Conservation (phyloP, 2,797 vertebrate species). For the Myotis vivesi region DNA sequence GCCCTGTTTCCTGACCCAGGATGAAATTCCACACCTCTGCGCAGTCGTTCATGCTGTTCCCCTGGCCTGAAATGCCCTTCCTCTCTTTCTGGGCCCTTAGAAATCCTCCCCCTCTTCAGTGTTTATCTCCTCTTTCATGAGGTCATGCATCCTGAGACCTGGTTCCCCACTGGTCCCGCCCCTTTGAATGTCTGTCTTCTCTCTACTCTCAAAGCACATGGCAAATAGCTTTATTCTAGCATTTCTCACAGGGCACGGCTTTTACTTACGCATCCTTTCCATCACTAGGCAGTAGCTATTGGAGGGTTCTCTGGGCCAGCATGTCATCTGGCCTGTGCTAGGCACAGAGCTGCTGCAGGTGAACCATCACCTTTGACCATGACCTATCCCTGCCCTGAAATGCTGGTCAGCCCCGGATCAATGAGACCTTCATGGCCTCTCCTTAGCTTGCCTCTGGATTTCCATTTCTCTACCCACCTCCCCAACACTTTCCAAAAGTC, state of each 20-base stretch:
- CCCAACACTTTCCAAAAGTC: background rate
- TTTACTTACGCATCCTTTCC: background rate
- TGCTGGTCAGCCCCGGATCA: background rate
- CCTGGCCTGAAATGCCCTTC: background rate
- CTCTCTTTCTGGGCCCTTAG: background rate
- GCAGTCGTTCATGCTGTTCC: background rate
- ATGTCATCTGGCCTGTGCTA: too few species aligned
- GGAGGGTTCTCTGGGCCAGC: background rate
- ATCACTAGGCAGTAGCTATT: background rate
- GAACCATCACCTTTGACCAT: rapidly evolving
- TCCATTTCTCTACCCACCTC: background rate
- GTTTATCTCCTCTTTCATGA: background rate
- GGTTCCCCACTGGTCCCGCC: background rate
- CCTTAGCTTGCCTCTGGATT: background rate
- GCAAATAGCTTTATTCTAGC: background rate
- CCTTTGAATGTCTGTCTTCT: background rate
- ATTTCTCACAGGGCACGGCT: rapidly evolving
- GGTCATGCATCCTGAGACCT: background rate
- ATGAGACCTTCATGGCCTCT: background rate
- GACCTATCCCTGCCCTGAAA: background rate
- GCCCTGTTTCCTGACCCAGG: background rate
- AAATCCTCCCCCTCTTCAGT: background rate
- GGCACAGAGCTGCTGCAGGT: background rate
- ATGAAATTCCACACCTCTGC: background rate
- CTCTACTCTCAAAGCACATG: too few species aligned